A percentile compares a stretch with the other conserved stretches of the same genome.
phyloP scores from a whole-genome alignment of 1,140 invertebrate species.

The Pachyrhynchus sulphureomaculatus region DNA sequence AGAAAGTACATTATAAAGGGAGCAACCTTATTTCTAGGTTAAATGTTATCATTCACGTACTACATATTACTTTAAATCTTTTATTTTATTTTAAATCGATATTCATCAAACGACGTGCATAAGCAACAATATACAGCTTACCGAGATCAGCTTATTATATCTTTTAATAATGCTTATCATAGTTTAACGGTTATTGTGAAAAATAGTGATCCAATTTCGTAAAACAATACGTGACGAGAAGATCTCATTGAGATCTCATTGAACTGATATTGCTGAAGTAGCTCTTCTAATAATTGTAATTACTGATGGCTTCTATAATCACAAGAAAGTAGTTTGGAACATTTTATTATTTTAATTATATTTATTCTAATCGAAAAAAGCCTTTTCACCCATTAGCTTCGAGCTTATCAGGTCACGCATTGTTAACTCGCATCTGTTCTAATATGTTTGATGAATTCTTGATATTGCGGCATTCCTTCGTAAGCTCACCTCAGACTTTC shows the following conservation, averaged over 20 bases:
- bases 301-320: constrained; percentile 9
- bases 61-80: neutral
- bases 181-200: neutral
- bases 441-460: too few relatives aligned
- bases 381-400: too few relatives aligned
- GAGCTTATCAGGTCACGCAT: too few relatives aligned
- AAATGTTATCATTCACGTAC: neutral
- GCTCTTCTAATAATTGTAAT: constrained; percentile 12
- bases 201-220: constrained; percentile 6
- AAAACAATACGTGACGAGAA: constrained; percentile 4
- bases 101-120: neutral
- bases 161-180: constrained; percentile 10
- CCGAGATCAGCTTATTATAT: constrained; percentile 4
- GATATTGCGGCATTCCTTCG: too few relatives aligned
- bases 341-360: constrained; percentile 7
- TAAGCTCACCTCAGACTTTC: too few relatives aligned
- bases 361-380: constrained; percentile 2
- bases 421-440: too few relatives aligned
- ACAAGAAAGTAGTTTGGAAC: constrained; percentile 11
- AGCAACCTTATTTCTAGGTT: neutral
- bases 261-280: constrained; percentile 5
- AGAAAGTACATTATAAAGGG: too few relatives aligned
- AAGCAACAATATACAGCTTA: neutral
- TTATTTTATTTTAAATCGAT: neutral
- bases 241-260: neutral